Percentiles rank a stretch among this genome's conserved stretches.
Evolutionary conservation across 2,888 invertebrate species (phyloP).

Genomic region (Dusona sp.): DNA sequence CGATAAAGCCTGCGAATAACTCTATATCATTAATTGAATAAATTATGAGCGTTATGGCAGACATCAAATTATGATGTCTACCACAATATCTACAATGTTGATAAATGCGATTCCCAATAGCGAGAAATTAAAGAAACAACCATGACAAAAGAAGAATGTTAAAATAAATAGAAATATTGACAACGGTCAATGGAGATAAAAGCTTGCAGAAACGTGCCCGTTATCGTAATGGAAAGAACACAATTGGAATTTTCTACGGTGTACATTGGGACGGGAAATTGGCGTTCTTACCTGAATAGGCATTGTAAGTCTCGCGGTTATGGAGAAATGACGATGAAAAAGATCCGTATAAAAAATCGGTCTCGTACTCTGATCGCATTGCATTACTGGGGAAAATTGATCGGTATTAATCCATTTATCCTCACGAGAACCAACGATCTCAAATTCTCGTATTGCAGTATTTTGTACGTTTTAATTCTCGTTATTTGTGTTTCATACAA

Average conservation of each 20-base stretch:
- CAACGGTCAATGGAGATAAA: not conserved
- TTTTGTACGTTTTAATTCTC: constrained; percentile 14
- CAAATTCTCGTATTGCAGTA: constrained; percentile 28
- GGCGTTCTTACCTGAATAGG: not conserved
- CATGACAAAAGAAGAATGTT: not conserved
- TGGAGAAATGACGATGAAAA: constrained; percentile 7
- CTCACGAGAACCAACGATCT: constrained; percentile 34
- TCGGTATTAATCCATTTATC: constrained; percentile 49
- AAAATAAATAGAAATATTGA: not conserved
- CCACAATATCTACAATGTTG: not conserved
- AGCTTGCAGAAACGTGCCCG: not conserved
- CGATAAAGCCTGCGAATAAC: not conserved
- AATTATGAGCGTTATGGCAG: not conserved
- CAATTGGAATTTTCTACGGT: not conserved
- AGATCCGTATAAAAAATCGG: not conserved
- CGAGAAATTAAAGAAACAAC: not conserved
- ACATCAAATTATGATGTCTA: not conserved
- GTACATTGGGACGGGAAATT: not conserved
- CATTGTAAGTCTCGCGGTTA: not conserved
- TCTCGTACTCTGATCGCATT: constrained; percentile 32
- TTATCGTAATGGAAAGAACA: constrained; percentile 38
- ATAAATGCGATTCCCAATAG: not conserved
- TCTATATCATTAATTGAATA: constrained; percentile 4
- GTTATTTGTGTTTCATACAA: not conserved
- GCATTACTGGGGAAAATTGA: constrained; percentile 55